Evolutionary conservation across 1,140 invertebrate species (phyloP).

Genomic region (Lerema accius): DNA sequence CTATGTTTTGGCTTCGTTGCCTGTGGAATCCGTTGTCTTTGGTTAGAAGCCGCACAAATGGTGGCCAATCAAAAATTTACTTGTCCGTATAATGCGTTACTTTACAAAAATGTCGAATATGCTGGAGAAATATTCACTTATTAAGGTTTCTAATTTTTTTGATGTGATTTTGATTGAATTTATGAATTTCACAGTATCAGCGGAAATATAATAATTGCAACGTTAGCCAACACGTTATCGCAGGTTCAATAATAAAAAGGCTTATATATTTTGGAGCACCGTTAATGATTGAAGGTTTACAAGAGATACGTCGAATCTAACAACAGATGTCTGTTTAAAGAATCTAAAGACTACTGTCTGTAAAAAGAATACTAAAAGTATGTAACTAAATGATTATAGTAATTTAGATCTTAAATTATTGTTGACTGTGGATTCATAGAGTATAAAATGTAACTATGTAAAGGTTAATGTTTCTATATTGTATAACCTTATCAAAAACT

Average conservation of each 20-base stretch:
- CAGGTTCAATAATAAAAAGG: too few relatives aligned
- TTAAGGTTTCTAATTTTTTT: too few relatives aligned
- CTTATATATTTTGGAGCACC: background rate
- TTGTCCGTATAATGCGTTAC: too few relatives aligned
- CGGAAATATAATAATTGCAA: too few relatives aligned
- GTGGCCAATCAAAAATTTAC: too few relatives aligned
- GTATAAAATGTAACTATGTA: slow-evolving; percentile 34
- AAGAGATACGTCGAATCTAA: background rate
- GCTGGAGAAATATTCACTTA: too few relatives aligned
- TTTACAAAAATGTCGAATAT: too few relatives aligned
- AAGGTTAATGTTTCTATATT: slow-evolving; percentile 17
- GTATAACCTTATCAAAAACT: slow-evolving; percentile 16
- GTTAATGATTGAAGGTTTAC: background rate
- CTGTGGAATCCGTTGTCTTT: too few relatives aligned
- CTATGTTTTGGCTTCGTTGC: too few relatives aligned
- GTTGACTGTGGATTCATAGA: slow-evolving; percentile 47
- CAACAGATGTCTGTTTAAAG: slow-evolving; percentile 33
- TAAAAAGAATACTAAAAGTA: slow-evolving; percentile 69
- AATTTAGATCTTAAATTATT: slow-evolving; percentile 52
- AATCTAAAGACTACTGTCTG: slow-evolving; percentile 67
- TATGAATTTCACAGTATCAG: slow-evolving; percentile 6
- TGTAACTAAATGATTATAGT: slow-evolving; percentile 55
- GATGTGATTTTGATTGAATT: background rate
- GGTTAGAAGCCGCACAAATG: too few relatives aligned
- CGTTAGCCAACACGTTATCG: too few relatives aligned